Evolutionary conservation across 2,797 vertebrate species (phyloP).

Genomic region (Scomberomorus guttatus): DNA sequence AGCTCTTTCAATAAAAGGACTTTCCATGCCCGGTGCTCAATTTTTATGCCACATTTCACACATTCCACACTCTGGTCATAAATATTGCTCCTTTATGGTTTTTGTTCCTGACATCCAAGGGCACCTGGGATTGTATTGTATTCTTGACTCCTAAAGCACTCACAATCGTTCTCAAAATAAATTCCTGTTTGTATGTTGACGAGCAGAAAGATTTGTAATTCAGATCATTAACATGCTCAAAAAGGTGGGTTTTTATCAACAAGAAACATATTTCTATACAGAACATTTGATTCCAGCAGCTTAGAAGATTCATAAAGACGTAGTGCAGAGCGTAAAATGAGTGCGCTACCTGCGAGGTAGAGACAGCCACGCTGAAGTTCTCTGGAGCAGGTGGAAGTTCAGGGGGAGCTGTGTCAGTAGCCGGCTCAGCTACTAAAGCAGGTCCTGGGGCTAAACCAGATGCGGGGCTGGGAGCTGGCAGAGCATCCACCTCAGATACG

Average conservation of each 20-base stretch:
- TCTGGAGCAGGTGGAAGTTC: conserved; percentile 74
- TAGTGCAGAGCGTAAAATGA: background rate
- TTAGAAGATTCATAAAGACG: background rate
- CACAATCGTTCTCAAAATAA: background rate
- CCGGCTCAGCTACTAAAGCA: conserved; percentile 30
- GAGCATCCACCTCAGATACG: conserved; percentile 91
- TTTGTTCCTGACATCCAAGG: conserved; percentile 44
- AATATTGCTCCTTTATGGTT: conserved; percentile 39
- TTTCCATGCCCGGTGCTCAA: conserved; percentile 45
- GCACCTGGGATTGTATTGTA: conserved; percentile 19
- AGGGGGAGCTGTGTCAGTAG: conserved; percentile 39
- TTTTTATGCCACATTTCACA: conserved; percentile 59
- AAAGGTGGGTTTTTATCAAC: background rate
- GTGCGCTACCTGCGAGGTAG: conserved; percentile 87
- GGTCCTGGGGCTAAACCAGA: conserved; percentile 49
- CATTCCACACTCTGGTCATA: conserved; percentile 39
- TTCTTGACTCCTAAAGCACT: background rate
- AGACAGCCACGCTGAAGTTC: conserved; percentile 80
- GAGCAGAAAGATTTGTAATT: conserved; percentile 1
- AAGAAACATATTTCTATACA: background rate
- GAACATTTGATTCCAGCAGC: background rate
- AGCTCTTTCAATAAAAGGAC: conserved; percentile 52
- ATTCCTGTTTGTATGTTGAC: conserved; percentile 4
- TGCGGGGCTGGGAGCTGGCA: conserved; percentile 87
- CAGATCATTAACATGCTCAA: background rate